These are phyloP conservation scores for Helicoverpa assulta DNA, from an alignment of 2,888 invertebrate species.

Conservation along the genomic window DNA sequence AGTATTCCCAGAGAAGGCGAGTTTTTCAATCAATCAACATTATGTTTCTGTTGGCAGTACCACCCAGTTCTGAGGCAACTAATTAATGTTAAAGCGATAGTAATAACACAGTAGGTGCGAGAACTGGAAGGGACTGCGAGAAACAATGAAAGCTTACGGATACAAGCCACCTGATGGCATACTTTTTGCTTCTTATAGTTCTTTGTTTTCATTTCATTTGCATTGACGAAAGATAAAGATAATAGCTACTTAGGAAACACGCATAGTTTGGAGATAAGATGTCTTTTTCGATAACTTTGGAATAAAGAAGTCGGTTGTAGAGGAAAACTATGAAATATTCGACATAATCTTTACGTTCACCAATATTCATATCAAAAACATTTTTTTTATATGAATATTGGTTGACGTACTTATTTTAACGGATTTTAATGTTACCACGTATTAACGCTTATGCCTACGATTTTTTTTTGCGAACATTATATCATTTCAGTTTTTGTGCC, in stretches of 20 bases:
- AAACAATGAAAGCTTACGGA: slow-evolving; percentile 65
- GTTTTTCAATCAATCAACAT: slow-evolving; percentile 49
- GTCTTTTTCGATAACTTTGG: too few species aligned
- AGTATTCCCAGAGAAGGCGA: slow-evolving; percentile 20
- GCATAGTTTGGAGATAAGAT: too few species aligned
- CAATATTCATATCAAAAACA: too few species aligned
- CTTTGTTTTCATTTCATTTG: slow-evolving; percentile 24
- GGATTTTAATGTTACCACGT: slow-evolving; percentile 12
- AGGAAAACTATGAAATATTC: too few species aligned
- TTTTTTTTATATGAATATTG: too few species aligned
- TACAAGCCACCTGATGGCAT: slow-evolving; percentile 50
- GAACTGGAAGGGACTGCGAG: slow-evolving; percentile 33
- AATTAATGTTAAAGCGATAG: slow-evolving; percentile 58
- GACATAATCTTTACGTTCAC: too few species aligned
- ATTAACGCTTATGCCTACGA: neutral
- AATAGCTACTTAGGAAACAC: too few species aligned
- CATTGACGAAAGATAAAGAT: slow-evolving; percentile 1
- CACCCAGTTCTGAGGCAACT: slow-evolving; percentile 24
- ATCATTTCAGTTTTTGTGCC: neutral
- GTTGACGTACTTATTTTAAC: too few species aligned
- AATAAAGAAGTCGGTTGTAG: too few species aligned
- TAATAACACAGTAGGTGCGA: slow-evolving; percentile 48
- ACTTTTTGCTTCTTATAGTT: slow-evolving; percentile 36
- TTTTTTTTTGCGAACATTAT: slow-evolving; percentile 17
- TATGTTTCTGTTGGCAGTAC: slow-evolving; percentile 36